phyloP scores from a whole-genome alignment of 2,113 vertebrate genomes.

The Leucopternis melanops region DNA sequence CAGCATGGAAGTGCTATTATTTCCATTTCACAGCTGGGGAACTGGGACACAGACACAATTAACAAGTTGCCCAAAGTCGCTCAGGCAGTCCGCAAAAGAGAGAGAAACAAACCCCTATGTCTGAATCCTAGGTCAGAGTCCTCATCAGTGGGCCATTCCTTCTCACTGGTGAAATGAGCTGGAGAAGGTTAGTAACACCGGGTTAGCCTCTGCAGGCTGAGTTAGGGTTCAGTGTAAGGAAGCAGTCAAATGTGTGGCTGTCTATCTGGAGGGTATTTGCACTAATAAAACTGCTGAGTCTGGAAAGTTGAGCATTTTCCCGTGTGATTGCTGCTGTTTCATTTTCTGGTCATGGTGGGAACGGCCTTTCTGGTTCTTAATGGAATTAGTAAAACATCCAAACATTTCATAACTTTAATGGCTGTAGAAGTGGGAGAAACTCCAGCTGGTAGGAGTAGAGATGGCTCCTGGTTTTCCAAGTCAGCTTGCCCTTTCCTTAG shows the following conservation, averaged over 20 bases:
- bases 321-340: slow-evolving; percentile 47
- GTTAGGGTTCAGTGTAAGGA: background rate
- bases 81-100: background rate
- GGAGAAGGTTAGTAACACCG: background rate
- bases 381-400: slow-evolving; percentile 55
- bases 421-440: slow-evolving; percentile 46
- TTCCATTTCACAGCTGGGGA: background rate
- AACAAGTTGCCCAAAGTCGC: background rate
- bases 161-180: background rate
- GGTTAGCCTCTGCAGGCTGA: background rate
- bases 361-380: slow-evolving; percentile 60
- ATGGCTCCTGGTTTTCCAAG: slow-evolving; percentile 29
- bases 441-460: slow-evolving; percentile 40
- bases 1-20: background rate
- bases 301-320: slow-evolving; percentile 50
- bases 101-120: fast-evolving
- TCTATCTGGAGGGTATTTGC: slow-evolving; percentile 24
- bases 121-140: background rate
- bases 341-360: slow-evolving; percentile 58
- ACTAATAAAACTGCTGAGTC: slow-evolving; percentile 46
- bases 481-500: background rate
- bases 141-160: background rate
- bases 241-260: background rate
- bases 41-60: background rate
- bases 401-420: slow-evolving; percentile 55